Percentiles rank a stretch among this genome's conserved stretches.
Conservation (phyloP, 2,888 invertebrate genomes). For the Leptopilina drosophilae region DNA sequence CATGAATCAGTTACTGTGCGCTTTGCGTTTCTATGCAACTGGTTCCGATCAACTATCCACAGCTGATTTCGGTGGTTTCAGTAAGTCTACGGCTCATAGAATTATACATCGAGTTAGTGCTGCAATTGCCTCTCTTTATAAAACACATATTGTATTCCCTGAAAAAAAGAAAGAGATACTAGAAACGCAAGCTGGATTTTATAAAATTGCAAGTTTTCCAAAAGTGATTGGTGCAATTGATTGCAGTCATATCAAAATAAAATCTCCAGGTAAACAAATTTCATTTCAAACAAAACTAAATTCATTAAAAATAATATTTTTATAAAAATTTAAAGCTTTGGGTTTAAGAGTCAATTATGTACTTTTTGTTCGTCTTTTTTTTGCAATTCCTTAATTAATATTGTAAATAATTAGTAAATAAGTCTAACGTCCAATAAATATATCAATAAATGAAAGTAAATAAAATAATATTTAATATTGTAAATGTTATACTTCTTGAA, state of each 20-base stretch:
- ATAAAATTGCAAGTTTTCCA: slow-evolving; percentile 51
- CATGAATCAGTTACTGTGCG: background rate
- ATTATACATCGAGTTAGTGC: background rate
- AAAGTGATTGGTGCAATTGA: slow-evolving; percentile 54
- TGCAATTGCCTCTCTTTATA: background rate
- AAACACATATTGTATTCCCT: background rate
- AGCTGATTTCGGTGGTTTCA: background rate
- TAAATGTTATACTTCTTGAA: too few species aligned
- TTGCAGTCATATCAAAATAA: slow-evolving; percentile 50
- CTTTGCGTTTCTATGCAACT: background rate
- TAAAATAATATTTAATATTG: too few species aligned
- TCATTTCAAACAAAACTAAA: background rate
- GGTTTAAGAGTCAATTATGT: too few species aligned
- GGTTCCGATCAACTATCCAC: background rate
- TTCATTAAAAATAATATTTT: too few species aligned
- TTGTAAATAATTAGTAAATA: too few species aligned
- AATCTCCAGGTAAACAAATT: background rate
- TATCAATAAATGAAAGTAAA: too few species aligned
- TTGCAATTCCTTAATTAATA: too few species aligned
- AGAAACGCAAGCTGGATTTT: background rate
- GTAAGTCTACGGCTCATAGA: slow-evolving; percentile 7
- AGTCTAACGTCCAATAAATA: too few species aligned
- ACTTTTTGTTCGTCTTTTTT: too few species aligned
- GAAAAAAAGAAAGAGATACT: background rate
- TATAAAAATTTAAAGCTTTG: too few species aligned